Evolutionary conservation across 2,888 invertebrate genomes (phyloP), one percentile per base, ranked within the genome.

Genomic region (Heliconius sara): DNA sequence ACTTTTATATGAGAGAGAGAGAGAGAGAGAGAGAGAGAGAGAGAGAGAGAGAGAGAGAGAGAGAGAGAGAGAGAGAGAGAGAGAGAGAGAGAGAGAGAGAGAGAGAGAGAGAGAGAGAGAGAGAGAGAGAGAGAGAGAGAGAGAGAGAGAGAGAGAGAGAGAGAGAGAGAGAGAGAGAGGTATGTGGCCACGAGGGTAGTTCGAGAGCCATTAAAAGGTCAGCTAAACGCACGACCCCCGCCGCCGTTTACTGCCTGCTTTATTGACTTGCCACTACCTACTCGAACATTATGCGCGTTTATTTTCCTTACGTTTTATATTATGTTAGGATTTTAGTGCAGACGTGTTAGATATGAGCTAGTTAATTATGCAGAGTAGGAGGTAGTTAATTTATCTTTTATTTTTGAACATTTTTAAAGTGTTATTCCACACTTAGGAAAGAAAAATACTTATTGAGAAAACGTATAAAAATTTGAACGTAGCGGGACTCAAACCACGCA

Each of bases 171-270:
- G 39, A 1, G 3, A n/a, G 19, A 43, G 16, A 74, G n/a, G 16
- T 63, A 67, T 57, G n/a, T 47, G 30, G 60, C 34, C 74, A 68
- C 57, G 60, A 43, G 75, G 65, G 65, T 78, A 71, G 68, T 70
- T 66, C 30, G 52, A 77, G 43, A 63, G 70, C 63, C 75, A 78
- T 80, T 78, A 66, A 76, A 63, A 72, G 60, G 57, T 60, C 72
- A 76, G 22, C 43, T 68, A 73, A 74, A 68, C 68, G 47, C 43
- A 27, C 39, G 47, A 52, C 52, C 65, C 65, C 16, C 63, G 34
- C 60, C 71, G 72, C 52, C 65, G 68, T 81, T 80, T 80, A 78
- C 67, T 72, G 30, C 81, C 57, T n/a, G 60, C 68, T 81, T 78
- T 80, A 81, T 66, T 70, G 68, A 78, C 78, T 76, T 30, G 27